phyloP scores from a whole-genome alignment of 2,888 invertebrate species.

The Polyommatus iphigenia region DNA sequence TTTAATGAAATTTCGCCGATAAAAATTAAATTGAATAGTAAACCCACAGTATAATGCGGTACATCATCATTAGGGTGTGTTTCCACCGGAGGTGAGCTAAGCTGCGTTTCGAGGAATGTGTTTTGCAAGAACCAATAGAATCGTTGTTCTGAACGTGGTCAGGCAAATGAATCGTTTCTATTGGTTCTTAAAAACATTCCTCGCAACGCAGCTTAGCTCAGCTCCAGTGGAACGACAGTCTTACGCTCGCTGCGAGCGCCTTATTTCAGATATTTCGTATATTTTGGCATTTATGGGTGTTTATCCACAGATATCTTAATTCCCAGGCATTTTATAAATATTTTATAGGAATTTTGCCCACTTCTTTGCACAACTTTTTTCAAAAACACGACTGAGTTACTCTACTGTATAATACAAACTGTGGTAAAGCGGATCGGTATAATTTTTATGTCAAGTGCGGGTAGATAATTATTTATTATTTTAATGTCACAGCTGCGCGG shows the following conservation, averaged over 20 bases:
- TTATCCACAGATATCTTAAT: background rate
- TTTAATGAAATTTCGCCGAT: constrained; percentile 32
- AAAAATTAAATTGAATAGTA: constrained; percentile 23
- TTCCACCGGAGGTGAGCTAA: no score
- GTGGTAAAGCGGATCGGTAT: constrained; percentile 1
- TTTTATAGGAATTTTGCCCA: no score
- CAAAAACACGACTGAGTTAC: background rate
- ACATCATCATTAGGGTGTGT: background rate
- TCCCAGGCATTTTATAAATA: no score
- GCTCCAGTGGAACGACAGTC: no score
- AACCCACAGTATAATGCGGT: background rate
- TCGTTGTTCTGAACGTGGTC: no score
- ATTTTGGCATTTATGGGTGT: no score
- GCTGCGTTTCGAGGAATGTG: no score
- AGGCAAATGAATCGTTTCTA: no score
- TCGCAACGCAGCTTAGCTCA: no score
- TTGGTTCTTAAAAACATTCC: no score
- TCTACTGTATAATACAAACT: background rate
- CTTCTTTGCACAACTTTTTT: background rate
- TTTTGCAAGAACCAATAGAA: no score
- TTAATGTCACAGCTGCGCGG: background rate
- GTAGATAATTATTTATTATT: constrained; percentile 7
- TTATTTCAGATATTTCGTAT: background rate
- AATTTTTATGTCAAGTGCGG: constrained; percentile 24
- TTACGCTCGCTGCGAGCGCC: no score